Base-by-base conservation (phyloP, 1,140 invertebrate species). In the Chlorops oryzae region DNA sequence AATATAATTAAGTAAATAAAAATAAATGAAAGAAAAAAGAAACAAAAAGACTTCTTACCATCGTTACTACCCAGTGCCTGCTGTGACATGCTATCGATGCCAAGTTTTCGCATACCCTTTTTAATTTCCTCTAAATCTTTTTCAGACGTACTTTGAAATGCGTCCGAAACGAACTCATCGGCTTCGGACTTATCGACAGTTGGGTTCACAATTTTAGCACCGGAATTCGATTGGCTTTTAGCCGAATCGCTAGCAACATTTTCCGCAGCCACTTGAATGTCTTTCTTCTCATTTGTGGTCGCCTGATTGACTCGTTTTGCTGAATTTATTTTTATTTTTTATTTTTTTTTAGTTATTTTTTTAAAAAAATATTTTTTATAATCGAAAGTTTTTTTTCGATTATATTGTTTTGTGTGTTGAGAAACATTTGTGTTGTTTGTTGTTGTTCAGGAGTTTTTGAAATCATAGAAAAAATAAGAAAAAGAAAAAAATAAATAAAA, bases 121-220 rank as follows among this genome's bases (percentile, higher is more conserved):
- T 79, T 76, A 28, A 85, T 81, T 66, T 85, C 82, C 58, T 80
- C 77, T 56, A 85, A 74, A 64, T 85, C 83, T 56, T 77, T 75
- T 52, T 75, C 76, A 50, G 76, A 74, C 7, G 61, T 58, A 27
- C 78, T 76, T 70, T 78, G 77, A 62, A 83, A 79, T 54, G 77
- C 78, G 69, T 86, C 83, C 54, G 82, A 84, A 58, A 86, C 78
- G 75, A 85, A 85, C 67, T 85, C 83, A 13, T 20, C 21, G 5
- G 25, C 24, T 42, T 47, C 43, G 15, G 40, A 44, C 20, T 39
- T 49, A 20, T n/a, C n/a, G n/a, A n/a, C n/a, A n/a, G n/a, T n/a
- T n/a, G n/a, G n/a, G n/a, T 9, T 32, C 28, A 32, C 28, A 9
- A 32, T 10, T 32, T 32, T 32, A 10, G 9, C 28, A 32, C 15